Evolutionary conservation across 2,113 vertebrate genomes (phyloP).

Genomic region (Epinephelus lanceolatus): DNA sequence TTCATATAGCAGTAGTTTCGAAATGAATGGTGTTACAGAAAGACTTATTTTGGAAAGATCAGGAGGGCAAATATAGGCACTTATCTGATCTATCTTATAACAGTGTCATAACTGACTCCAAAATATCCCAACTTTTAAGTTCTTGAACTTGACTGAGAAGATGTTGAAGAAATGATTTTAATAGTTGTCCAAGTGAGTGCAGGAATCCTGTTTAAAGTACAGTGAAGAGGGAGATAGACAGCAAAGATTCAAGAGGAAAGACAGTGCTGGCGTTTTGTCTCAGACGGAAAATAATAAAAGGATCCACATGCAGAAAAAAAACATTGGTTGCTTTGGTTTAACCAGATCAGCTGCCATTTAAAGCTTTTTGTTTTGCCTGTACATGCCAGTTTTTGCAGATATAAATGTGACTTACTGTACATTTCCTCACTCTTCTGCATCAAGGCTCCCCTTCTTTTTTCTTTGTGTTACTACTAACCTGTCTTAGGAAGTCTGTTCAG

Average conservation of each 20-base stretch:
- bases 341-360: background rate
- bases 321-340: background rate
- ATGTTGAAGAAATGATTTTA: background rate
- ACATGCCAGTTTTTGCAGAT: background rate
- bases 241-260: background rate
- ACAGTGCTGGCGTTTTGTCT: background rate
- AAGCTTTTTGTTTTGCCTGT: background rate
- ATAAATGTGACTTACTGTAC: background rate
- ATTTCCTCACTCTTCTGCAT: background rate
- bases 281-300: no score
- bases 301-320: background rate
- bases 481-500: background rate
- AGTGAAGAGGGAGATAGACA: background rate
- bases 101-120: background rate
- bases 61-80: no score
- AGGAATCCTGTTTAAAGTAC: background rate
- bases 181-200: background rate
- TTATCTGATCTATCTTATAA: background rate
- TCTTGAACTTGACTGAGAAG: background rate
- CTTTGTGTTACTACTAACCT: background rate
- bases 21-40: no score
- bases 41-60: no score
- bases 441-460: background rate
- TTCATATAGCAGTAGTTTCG: background rate
- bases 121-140: background rate